Base-by-base conservation (phyloP, 1,140 invertebrate genomes). In the Himalopsyche phryganea region DNA sequence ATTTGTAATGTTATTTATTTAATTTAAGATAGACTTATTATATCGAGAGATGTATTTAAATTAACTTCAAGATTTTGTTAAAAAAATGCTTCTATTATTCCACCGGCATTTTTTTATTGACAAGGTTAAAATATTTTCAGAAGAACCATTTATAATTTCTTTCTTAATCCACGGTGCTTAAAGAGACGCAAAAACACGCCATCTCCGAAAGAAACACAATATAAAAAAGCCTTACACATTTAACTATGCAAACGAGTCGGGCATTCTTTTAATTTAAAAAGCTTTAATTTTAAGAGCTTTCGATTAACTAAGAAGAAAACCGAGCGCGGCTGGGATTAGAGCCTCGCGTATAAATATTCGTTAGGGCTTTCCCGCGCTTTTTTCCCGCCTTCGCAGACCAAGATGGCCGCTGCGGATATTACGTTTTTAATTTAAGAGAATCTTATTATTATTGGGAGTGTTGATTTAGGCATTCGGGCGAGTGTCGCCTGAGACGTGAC, bases 351-450 rank as follows among this genome's bases (percentile, higher is more conserved):
- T 64, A 64, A 64, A 64, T 64, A 64, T 64, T 64, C 62, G 58
- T 60, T 60, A 64, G 48, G 53, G 60, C 60, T 66, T 52, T 52
- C 32, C 41, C 69, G 66, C 61, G 55, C 67, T 62, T 65, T 55
- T 66, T 42, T 47, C 52, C 54, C 36, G 20, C n/a, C 51, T 54
- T 36, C 17, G 2, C 18, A 20, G 46, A 54, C 35, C 51, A 54
- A 54, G 60, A 57, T 51, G 52, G 60, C 40, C 60, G 66, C 69
- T 66, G 71, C 69, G 71, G 76, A 82, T 80, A 80, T 82, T 81
- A 81, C 78, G 80, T 81, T 82, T 82, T 82, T 82, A 82, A 82
- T 82, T 82, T 81, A 77, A 80, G 80, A 71, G 78, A 81, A 78
- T 75, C 78, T 81, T 81, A 80, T 81, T 81, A 78, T 78, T 78